A percentile compares a stretch with the other conserved stretches of the same genome.
These are phyloP conservation scores for Drosophila nigricruria DNA, from an alignment of 2,888 invertebrate species.

Conservation along the genomic window DNA sequence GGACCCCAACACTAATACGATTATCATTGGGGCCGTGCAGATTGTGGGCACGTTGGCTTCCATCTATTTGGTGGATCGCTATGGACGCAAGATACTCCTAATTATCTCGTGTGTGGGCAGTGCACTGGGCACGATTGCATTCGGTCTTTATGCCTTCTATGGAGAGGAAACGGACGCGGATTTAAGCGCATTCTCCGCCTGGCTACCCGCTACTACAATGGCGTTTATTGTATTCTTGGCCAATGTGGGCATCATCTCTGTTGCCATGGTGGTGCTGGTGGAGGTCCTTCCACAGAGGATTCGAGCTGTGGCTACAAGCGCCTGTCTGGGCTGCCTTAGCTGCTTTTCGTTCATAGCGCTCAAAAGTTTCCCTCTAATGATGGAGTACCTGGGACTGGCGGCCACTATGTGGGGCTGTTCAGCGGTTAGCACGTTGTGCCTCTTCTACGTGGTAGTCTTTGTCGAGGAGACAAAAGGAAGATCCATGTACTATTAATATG, in stretches of 20 bases:
- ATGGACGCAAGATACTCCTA: slow-evolving; percentile 75
- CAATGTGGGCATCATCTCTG: slow-evolving; percentile 76
- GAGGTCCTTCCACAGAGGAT: slow-evolving; percentile 80
- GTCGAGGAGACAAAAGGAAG: slow-evolving; percentile 82
- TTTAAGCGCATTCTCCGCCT: slow-evolving; percentile 51
- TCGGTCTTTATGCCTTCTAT: slow-evolving; percentile 75
- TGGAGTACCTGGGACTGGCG: slow-evolving; percentile 65
- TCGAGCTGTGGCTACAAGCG: slow-evolving; percentile 66
- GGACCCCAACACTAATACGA: slow-evolving; percentile 78
- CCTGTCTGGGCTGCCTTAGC: slow-evolving; percentile 70
- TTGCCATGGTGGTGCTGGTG: slow-evolving; percentile 77
- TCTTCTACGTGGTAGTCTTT: slow-evolving; percentile 70
- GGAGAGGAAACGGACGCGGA: slow-evolving; percentile 60
- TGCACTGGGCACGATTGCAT: slow-evolving; percentile 61
- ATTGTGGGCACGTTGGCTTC: slow-evolving; percentile 72
- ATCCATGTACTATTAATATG: slow-evolving; percentile 57
- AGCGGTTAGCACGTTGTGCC: slow-evolving; percentile 61
- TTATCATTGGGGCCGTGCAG: slow-evolving; percentile 79
- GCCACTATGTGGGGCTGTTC: slow-evolving; percentile 79
- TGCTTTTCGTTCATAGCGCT: slow-evolving; percentile 67
- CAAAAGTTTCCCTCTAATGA: slow-evolving; percentile 75
- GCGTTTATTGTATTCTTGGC: slow-evolving; percentile 75
- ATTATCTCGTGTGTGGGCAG: slow-evolving; percentile 70
- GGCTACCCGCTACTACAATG: slow-evolving; percentile 76
- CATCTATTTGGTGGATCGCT: slow-evolving; percentile 74